Evolutionary conservation across 1,140 invertebrate species (phyloP).

Genomic region (Orchesella cincta): DNA sequence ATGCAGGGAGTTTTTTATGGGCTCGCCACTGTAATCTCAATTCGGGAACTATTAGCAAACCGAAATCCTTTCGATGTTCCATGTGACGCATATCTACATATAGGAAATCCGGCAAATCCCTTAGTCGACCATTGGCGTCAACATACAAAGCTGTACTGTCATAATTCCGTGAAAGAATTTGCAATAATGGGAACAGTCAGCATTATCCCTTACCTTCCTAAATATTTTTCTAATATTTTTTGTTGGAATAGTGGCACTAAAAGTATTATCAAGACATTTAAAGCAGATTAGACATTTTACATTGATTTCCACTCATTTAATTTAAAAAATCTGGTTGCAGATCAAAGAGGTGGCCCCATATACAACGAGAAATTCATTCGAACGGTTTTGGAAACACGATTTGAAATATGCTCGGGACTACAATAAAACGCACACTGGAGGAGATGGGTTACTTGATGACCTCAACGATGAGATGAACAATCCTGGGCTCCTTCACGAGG

Average conservation of each 20-base stretch:
- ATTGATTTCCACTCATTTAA: background rate
- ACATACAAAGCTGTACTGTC: slow-evolving; percentile 65
- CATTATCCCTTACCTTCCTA: slow-evolving; percentile 73
- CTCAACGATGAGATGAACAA: background rate
- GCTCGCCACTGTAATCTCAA: slow-evolving; percentile 63
- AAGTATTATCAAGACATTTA: slow-evolving; percentile 59
- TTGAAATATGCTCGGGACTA: slow-evolving; percentile 70
- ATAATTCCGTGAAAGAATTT: slow-evolving; percentile 74
- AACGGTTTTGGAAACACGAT: slow-evolving; percentile 79
- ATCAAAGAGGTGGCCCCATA: slow-evolving; percentile 85
- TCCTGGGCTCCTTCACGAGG: background rate
- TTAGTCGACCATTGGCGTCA: slow-evolving; percentile 37
- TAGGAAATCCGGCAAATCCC: slow-evolving; percentile 41
- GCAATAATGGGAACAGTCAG: slow-evolving; percentile 76
- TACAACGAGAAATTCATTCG: slow-evolving; percentile 70
- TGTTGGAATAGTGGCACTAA: slow-evolving; percentile 76
- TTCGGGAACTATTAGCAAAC: background rate
- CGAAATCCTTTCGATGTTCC: background rate
- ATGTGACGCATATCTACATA: slow-evolving; percentile 41
- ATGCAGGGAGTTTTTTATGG: slow-evolving; percentile 75
- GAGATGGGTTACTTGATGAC: background rate
- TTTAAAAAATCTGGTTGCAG: slow-evolving; percentile 56
- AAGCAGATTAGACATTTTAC: background rate
- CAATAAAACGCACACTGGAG: slow-evolving; percentile 52
- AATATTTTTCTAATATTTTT: slow-evolving; percentile 84